phyloP scores from a whole-genome alignment of 1,140 invertebrate species.

The Spodoptera litura region DNA sequence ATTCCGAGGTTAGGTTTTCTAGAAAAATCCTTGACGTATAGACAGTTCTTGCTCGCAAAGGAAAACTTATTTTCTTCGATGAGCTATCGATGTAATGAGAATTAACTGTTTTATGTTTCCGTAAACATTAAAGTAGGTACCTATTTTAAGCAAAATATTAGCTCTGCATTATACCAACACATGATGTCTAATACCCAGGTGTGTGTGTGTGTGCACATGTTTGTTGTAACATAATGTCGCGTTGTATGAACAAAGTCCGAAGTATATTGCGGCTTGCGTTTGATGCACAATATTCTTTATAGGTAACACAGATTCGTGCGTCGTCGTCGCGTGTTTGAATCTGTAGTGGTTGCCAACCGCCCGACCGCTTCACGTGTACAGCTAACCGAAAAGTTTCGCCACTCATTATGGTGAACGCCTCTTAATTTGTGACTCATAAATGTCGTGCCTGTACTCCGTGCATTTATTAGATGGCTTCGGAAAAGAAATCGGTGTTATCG shows the following conservation, averaged over 20 bases:
- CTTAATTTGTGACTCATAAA: conserved; percentile 38
- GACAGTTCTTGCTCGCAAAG: too few species aligned
- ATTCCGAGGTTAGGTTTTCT: conserved; percentile 19
- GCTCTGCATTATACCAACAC: background rate
- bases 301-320: background rate
- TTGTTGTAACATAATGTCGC: conserved; percentile 15
- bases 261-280: background rate
- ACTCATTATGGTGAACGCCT: conserved; percentile 7
- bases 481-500: conserved; percentile 14
- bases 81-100: too few species aligned
- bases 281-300: conserved; percentile 14
- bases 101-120: background rate
- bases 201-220: too few species aligned
- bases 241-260: conserved; percentile 9
- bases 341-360: conserved; percentile 2
- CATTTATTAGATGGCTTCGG: conserved; percentile 11
- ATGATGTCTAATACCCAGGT: background rate
- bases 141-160: conserved; percentile 2
- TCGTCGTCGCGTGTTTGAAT: background rate
- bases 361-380: background rate
- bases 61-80: too few species aligned
- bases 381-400: conserved; percentile 19
- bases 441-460: background rate
- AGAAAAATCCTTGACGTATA: conserved; percentile 3
- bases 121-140: background rate